A percentile compares a stretch with the other conserved stretches of the same genome.
Evolutionary conservation across 2,797 vertebrate species (phyloP).

Genomic region (Danio choprae): DNA sequence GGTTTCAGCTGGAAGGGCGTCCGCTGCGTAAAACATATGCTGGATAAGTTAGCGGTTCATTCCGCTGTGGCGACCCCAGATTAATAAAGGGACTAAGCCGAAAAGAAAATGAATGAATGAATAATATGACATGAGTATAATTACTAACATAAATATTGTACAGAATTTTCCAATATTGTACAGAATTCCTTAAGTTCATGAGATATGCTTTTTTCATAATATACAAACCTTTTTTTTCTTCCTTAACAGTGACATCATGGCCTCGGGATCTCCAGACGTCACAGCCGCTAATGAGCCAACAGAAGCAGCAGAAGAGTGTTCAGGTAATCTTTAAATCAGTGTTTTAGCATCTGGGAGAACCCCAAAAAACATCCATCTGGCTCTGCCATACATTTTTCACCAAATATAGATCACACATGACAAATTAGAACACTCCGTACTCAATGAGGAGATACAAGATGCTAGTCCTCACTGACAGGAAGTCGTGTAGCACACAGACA

Average conservation of each 20-base stretch:
- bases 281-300: slow-evolving; percentile 73
- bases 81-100: no score
- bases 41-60: no score
- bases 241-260: slow-evolving; percentile 82
- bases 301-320: slow-evolving; percentile 76
- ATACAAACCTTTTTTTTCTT: background rate
- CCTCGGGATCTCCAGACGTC: slow-evolving; percentile 76
- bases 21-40: no score
- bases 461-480: slow-evolving; percentile 43
- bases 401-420: background rate
- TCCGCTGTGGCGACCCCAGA: no score
- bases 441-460: slow-evolving; percentile 7
- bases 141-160: no score
- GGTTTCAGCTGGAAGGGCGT: no score
- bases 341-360: background rate
- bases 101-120: no score
- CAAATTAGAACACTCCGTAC: background rate
- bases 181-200: no score
- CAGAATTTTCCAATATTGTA: no score
- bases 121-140: no score
- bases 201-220: no score
- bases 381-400: background rate
- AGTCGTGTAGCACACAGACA: slow-evolving; percentile 43
- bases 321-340: slow-evolving; percentile 76
- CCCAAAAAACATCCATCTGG: background rate